Evolutionary conservation across 2,797 vertebrate genomes (phyloP).

Genomic region (Synaphobranchus kaupii): DNA sequence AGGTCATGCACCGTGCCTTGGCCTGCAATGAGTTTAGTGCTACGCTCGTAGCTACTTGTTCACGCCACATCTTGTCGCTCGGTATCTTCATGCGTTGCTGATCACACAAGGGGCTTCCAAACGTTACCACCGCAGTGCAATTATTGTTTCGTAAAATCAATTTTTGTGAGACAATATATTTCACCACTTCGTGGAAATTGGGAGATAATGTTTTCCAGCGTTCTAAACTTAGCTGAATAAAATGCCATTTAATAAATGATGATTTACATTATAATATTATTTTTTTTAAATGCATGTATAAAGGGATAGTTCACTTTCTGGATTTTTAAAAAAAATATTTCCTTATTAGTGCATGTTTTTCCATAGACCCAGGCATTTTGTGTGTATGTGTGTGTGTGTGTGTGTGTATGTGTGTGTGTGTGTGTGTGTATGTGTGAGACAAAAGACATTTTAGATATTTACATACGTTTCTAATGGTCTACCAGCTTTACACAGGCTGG

Average conservation of each 20-base stretch:
- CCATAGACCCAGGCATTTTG: too few species aligned
- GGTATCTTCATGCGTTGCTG: neutral
- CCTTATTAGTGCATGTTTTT: too few species aligned
- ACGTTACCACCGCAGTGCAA: neutral
- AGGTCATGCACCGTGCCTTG: constrained; percentile 54
- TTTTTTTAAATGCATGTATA: neutral
- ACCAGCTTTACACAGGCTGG: too few species aligned
- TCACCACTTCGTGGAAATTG: too few species aligned
- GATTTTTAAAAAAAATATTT: neutral
- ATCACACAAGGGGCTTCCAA: neutral
- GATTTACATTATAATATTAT: neutral
- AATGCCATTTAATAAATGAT: neutral
- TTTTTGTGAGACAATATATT: neutral
- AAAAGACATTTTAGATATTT: too few species aligned
- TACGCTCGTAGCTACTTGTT: neutral
- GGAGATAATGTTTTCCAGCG: neutral
- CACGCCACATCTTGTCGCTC: neutral
- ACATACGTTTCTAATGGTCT: too few species aligned
- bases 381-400: too few species aligned
- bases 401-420: too few species aligned
- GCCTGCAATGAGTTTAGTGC: constrained; percentile 31
- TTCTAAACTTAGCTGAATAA: neutral
- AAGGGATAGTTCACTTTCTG: neutral
- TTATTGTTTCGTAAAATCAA: neutral
- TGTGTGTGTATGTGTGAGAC: too few species aligned